Evolutionary conservation across 2,113 vertebrate species (phyloP), one percentile per base, ranked within the genome.

Genomic region (Aplodontia rufa): DNA sequence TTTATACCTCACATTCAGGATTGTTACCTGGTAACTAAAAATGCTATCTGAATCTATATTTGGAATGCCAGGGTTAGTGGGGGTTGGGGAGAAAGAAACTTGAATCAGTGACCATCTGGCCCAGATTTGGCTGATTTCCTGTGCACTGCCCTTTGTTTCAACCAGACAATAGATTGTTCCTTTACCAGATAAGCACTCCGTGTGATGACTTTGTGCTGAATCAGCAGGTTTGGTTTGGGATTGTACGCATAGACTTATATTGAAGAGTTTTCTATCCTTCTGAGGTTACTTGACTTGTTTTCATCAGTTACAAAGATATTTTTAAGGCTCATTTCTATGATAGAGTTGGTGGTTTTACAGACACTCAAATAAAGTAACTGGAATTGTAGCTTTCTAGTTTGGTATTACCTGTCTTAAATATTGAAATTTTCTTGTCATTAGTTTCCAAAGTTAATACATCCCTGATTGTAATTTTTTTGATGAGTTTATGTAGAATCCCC

Each of bases 51-150:
- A 98, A 97, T 98, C 97, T 98, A 98, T 98, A 98, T 98, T 96
- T 97, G 86, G 88, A 94, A 88, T 91, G 89, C 82, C 51, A 45
- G 53, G 62, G 86, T 60, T 26, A 26, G 60, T 80, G 91, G 96
- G 98, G 98, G 98, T 96, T 98, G 99, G 98, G 98, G 98, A 99
- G 98, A 98, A 98, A 98, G 98, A 98, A 98, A 98, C 98, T 98
- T 98, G 98, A 99, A 99, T 98, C 98, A 98, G 98, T 98, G 99
- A 98, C 99, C 99, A 99, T 99, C 99, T 99, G 99, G 99, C 99
- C 98, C 91, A 98, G 97, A 98, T 98, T 96, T 98, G 97, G 98
- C 98, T 98, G 98, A 98, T 98, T 99, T 99, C 99, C 99, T 99
- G 98, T 98, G 98, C 98, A 98, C 96, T 98, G 97, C 96, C 97